Conservation (phyloP, 2,888 invertebrate genomes). For the Acronicta leporina region DNA sequence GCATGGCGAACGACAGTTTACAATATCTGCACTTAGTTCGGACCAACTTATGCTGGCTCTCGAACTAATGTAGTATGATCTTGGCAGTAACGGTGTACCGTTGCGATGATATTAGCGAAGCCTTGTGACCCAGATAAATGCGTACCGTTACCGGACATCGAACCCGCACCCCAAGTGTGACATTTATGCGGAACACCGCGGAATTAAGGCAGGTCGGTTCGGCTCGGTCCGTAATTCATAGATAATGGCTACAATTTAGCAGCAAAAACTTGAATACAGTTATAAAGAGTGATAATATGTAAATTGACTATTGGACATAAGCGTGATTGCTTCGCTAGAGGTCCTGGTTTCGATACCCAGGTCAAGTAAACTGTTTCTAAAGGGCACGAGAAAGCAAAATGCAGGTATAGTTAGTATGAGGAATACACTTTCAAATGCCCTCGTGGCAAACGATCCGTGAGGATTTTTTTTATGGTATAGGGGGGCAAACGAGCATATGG, state of each 20-base stretch:
- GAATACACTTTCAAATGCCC: no score
- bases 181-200: conserved; percentile 51
- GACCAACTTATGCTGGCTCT: conserved; percentile 59
- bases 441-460: no score
- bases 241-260: conserved; percentile 8
- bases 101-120: conserved; percentile 85
- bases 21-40: conserved; percentile 21
- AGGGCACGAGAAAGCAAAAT: no score
- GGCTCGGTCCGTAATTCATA: conserved; percentile 19
- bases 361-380: no score
- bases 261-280: conserved; percentile 27
- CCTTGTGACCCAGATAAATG: conserved; percentile 83
- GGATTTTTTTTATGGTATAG: no score
- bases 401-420: no score
- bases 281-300: conserved; percentile 2
- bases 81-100: conserved; percentile 75
- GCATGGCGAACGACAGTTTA: conserved; percentile 26
- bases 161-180: conserved; percentile 73
- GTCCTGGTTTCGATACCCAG: no score
- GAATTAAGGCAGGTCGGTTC: conserved; percentile 56
- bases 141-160: conserved; percentile 83
- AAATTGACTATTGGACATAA: no score
- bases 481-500: no score
- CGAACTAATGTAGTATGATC: conserved; percentile 72
- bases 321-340: no score